Conservation (phyloP, 1,140 invertebrate species). For the Argopecten irradians region DNA sequence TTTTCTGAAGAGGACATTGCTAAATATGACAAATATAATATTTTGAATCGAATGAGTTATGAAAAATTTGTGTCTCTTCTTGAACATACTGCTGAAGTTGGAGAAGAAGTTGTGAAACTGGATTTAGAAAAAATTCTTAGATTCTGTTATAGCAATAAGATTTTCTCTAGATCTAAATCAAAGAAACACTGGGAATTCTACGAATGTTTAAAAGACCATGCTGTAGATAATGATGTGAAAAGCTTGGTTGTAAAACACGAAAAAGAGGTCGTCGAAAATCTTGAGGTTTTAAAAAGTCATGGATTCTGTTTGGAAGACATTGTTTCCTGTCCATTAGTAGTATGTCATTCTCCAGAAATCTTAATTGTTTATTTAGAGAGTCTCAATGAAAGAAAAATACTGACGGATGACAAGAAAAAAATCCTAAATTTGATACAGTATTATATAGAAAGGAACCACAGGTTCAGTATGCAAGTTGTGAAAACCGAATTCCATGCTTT, state of each 20-base stretch:
- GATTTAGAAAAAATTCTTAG: background rate
- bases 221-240: background rate
- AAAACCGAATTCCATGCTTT: background rate
- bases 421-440: background rate
- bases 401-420: background rate
- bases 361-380: background rate
- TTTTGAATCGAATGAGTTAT: background rate
- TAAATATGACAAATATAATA: background rate
- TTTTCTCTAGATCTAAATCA: background rate
- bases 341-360: background rate
- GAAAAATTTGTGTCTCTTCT: background rate
- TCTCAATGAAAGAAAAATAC: background rate
- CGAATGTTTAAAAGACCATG: background rate
- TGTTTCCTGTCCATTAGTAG: background rate
- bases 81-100: background rate
- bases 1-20: background rate
- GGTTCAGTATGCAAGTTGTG: background rate
- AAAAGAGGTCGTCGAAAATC: background rate
- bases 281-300: background rate
- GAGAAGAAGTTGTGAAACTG: background rate
- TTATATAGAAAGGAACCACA: background rate
- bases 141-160: background rate
- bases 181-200: background rate
- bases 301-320: background rate
- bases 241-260: background rate